Percentiles rank a stretch among this genome's conserved stretches.
These are phyloP conservation scores for Ciona savignyi DNA, from an alignment of 23 tunicate species.

Conservation along the genomic window DNA sequence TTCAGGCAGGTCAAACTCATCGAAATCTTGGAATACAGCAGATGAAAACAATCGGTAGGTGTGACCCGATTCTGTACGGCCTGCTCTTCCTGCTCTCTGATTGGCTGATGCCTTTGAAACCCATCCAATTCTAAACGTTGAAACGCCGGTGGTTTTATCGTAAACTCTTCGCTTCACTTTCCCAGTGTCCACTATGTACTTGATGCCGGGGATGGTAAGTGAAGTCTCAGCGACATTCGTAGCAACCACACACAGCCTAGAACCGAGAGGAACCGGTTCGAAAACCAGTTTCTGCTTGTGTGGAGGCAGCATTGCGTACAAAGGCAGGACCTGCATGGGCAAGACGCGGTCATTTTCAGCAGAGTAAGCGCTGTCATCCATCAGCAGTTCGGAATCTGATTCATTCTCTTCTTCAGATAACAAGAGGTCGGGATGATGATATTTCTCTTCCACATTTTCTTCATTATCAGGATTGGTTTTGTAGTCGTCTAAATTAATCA, in stretches of 20 bases:
- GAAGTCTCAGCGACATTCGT: constrained; percentile 99
- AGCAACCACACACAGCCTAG: constrained; percentile 83
- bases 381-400: constrained; percentile 27
- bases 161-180: constrained; percentile 82
- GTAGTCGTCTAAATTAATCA: neutral
- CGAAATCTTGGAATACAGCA: constrained; percentile 86
- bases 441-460: neutral
- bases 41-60: constrained; percentile 82
- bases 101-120: constrained; percentile 94
- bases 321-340: constrained; percentile 88
- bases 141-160: constrained; percentile 83
- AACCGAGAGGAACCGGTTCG: constrained; percentile 47
- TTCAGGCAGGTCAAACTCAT: constrained; percentile 69
- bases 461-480: constrained; percentile 1
- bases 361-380: constrained; percentile 62
- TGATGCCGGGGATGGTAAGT: constrained; percentile 92
- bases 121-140: constrained; percentile 64
- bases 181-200: constrained; percentile 93
- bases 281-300: constrained; percentile 67
- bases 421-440: neutral
- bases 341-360: constrained; percentile 43
- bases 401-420: constrained; percentile 17
- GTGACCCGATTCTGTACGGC: constrained; percentile 82
- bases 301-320: constrained; percentile 70
- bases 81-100: constrained; percentile 96